Evolutionary conservation across 2,113 vertebrate species (phyloP), one percentile per base, ranked within the genome.

Genomic region (Panthera uncia): DNA sequence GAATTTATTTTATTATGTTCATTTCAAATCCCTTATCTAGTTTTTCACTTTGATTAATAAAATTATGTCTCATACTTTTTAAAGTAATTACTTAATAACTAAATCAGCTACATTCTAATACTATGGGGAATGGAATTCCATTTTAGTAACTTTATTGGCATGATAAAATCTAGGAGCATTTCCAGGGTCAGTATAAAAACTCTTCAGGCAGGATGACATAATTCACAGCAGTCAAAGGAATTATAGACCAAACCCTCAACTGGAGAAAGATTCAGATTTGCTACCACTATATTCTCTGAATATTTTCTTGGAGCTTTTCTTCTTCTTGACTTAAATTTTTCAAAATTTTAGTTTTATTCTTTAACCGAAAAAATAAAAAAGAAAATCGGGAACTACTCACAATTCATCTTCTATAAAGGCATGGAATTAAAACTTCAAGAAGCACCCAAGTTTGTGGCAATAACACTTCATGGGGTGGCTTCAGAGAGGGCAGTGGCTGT

Each of bases 51-150:
- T 85, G 85, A 94, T 97, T 94, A 97, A 97, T 97, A 81, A 93
- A 97, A 97, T 97, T 90, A 94, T 27, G 11, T 55, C 36, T 96
- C 57, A 65, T 92, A 65, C 69, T 97, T 97, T 89, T 92, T 38
- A 96, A 94, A 73, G n/a, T 69, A 96, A 96, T 96, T 94, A 87
- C 63, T 80, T 95, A 91, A 97, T 97, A 95, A 96, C 21, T 81
- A 92, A 95, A 93, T 96, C 74, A 91, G 52, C 27, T 78, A 82
- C 33, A 89, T 45, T 89, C 41, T 82, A 88, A 90, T 89, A 89
- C n/a, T 65, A 7, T 4, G 48, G 52, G 71, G 81, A 85, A 73
- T 16, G 52, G 31, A 92, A 95, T 92, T 91, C 73, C 85, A 78
- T 93, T 92, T 95, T 90, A 73, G 29, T 45, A 89, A 84, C 23